Base-by-base conservation (phyloP, 37 sponge, comb jelly and placozoan species). In the Dysidea cf. avara region DNA sequence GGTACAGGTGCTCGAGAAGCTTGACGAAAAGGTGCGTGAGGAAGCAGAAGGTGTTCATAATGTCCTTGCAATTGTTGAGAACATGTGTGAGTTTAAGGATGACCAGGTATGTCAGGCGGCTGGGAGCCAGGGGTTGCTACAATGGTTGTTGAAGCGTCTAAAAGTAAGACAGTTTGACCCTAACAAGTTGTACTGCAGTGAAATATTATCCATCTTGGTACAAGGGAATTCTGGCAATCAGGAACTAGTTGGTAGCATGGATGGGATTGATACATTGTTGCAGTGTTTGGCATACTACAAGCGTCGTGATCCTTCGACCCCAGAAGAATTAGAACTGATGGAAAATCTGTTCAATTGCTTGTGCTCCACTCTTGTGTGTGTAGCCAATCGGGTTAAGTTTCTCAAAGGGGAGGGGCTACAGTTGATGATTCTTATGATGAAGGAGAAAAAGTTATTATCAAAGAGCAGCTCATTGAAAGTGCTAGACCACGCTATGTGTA, bases 271-370 rank as follows among this genome's bases (percentile, higher is more conserved):
- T 52, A 78, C 81, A 18, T 86, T 98, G 59, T 79, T 98, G 13
- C 93, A 98, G 69, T 68, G 86, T 21, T 69, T 98, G 66, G 87
- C 99, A n/a, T 83, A 89, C 74, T 98, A 98, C 81, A 94, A 94
- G 78, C 75, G 90, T 9, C 36, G 88, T 18, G 93, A 98, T 36
- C 99, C 99, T 0, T 39, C 66, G 7, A 74, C 84, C 11, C 24
- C 77, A 21, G 95, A 95, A 34, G 99, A 98, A 79, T 77, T 72
- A 12, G 99, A 98, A 56, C 75, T 94, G 86, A 83, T 98, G 89
- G 96, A 98, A 74, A 98, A 98, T 63, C 64, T 98, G 69, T 98
- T 98, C 80, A 96, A 98, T 67, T 91, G 85, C 57, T 90, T 98
- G 30, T 98, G 99, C 50, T 81, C 89, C 28, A 54, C 93, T 0